Evolutionary conservation across 1,140 invertebrate species (phyloP).

Genomic region (Diploscapter pachys): DNA sequence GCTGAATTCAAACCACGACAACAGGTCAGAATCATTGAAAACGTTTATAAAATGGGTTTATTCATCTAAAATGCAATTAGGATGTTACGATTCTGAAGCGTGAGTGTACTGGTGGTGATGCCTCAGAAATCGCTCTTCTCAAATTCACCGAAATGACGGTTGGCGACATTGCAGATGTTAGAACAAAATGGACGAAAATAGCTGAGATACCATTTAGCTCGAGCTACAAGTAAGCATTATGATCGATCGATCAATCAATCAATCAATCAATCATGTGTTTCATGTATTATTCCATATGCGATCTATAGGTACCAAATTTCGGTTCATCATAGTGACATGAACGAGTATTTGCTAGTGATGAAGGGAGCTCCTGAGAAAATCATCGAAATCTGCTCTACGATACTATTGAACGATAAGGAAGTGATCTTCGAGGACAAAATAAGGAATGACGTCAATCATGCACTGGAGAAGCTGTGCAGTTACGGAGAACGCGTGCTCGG

Average conservation of each 20-base stretch:
- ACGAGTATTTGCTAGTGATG: conserved; percentile 89
- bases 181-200: conserved; percentile 28
- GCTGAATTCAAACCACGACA: conserved; percentile 14
- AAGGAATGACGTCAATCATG: conserved; percentile 26
- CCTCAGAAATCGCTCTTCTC: conserved; percentile 69
- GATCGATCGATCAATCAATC: conserved; percentile 7
- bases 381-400: conserved; percentile 85
- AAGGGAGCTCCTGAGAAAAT: conserved; percentile 98
- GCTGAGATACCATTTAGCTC: conserved; percentile 61
- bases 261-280: conserved; percentile 2
- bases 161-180: conserved; percentile 67
- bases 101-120: conserved; percentile 39
- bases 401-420: conserved; percentile 59
- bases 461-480: conserved; percentile 44
- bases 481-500: conserved; percentile 57
- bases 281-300: conserved; percentile 79
- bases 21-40: neutral
- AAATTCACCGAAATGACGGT: conserved; percentile 80
- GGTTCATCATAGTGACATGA: conserved; percentile 77
- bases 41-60: neutral
- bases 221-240: conserved; percentile 39
- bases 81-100: conserved; percentile 59
- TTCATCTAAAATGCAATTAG: no score
- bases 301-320: conserved; percentile 67
- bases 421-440: conserved; percentile 22